Evolutionary conservation across 1,140 invertebrate genomes (phyloP).

Genomic region (Scaptomyza graminum): DNA sequence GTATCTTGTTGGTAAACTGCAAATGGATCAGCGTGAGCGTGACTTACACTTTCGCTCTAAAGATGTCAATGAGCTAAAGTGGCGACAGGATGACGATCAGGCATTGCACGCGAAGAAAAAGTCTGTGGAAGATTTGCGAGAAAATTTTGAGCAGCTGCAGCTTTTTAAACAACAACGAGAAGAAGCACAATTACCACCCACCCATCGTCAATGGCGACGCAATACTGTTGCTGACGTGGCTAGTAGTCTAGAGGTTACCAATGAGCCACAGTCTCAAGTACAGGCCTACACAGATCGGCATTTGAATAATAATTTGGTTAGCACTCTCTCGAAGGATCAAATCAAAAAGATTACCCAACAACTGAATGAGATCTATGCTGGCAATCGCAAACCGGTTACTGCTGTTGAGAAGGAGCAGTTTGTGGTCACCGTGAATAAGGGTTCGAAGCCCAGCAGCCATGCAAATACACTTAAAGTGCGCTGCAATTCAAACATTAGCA

Average conservation of each 20-base stretch:
- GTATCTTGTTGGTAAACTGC: conserved; percentile 90
- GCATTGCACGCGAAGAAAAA: conserved; percentile 92
- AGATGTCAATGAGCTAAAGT: conserved; percentile 88
- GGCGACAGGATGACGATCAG: conserved; percentile 89
- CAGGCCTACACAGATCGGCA: conserved; percentile 72
- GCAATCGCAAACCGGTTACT: conserved; percentile 76
- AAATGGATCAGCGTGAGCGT: conserved; percentile 91
- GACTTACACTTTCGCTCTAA: conserved; percentile 92
- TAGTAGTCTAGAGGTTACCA: conserved; percentile 86
- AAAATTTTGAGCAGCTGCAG: conserved; percentile 86
- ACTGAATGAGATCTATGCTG: conserved; percentile 91
- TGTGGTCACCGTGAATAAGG: conserved; percentile 86
- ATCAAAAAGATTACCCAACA: conserved; percentile 92
- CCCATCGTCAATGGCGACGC: conserved; percentile 93
- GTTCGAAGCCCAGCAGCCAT: conserved; percentile 75
- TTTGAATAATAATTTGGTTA: conserved; percentile 91
- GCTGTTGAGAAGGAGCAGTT: conserved; percentile 84
- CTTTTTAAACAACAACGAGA: conserved; percentile 83
- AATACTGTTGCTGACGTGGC: conserved; percentile 91
- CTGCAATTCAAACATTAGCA: conserved; percentile 87
- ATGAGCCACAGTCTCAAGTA: conserved; percentile 67
- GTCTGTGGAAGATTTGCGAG: conserved; percentile 93
- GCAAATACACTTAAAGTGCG: conserved; percentile 86
- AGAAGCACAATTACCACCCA: conserved; percentile 86
- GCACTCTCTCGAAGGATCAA: conserved; percentile 93